Base-by-base conservation (phyloP, 2,797 vertebrate species). In the Myioborus miniatus region DNA sequence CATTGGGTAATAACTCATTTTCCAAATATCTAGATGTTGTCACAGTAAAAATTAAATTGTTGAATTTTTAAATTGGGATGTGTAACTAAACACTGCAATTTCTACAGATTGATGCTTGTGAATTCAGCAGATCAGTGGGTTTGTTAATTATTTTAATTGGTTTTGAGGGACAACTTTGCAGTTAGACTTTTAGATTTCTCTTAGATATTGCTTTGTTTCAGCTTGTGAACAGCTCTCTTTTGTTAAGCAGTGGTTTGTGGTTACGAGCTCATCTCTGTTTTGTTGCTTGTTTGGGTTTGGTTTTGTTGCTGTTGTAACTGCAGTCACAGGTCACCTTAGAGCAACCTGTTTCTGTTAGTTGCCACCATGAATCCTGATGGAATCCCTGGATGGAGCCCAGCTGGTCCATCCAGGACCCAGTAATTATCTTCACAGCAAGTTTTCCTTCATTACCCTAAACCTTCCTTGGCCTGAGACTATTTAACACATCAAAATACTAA, bases 331-430 rank as follows among this genome's bases (percentile, higher is more conserved):
- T 76, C 50, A 69, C 39, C 32, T 39, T 53, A 26, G 4, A 50
- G 80, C 58, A 82, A 20, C 20, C 53, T 41, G 9, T 74, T 86
- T 71, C 43, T 78, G 87, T 44, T 22, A 17, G 44, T 36, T 53
- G 30, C 47, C 27, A 14, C 0, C 0, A 0, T 34, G 59, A 22
- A 43, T 89, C 77, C 36, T 50, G 47, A 26, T 76, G 46, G 60
- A 63, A 52, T 62, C 43, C 47, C 55, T 87, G 83, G 16, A 12
- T 65, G 60, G 44, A 77, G 68, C 46, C 52, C 52, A 59, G 36
- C 56, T 79, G 50, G 5, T 69, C 50, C 7, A 6, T 76, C 59
- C 65, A 8, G 69, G 79, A 63, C 36, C 50, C 37, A 92, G 62
- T 50, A 44, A 62, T 76, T 78, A 62, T 15, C 53, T 68, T 81